Evolutionary conservation across 2,113 vertebrate genomes (phyloP).

Genomic region (Chauna torquata): DNA sequence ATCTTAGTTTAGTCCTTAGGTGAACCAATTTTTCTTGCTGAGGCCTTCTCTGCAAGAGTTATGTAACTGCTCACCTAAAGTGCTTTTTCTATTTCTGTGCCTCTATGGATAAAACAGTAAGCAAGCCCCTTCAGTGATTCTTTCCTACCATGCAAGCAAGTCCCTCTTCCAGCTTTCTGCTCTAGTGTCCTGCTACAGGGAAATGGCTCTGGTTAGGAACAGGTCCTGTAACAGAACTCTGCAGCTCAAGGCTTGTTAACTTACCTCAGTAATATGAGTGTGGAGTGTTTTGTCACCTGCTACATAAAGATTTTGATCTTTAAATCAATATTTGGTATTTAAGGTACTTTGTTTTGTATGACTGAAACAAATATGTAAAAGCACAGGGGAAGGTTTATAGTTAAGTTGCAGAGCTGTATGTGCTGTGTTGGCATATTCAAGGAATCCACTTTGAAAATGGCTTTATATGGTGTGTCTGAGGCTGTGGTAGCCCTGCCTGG

Average conservation of each 20-base stretch:
- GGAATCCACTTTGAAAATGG: fast-evolving
- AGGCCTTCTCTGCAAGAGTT: no score
- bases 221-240: neutral
- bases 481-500: fast-evolving
- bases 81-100: neutral
- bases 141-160: fast-evolving
- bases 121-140: neutral
- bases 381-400: neutral
- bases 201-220: neutral
- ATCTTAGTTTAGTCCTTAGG: neutral
- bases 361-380: neutral
- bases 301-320: neutral
- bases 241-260: no score
- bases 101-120: neutral
- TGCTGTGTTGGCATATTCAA: fast-evolving
- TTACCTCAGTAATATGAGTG: fast-evolving
- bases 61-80: neutral
- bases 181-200: neutral
- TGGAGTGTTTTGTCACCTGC: neutral
- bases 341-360: fast-evolving
- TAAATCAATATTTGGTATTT: neutral
- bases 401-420: fast-evolving
- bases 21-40: neutral
- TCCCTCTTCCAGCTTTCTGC: neutral
- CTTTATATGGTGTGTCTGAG: fast-evolving